A percentile compares a stretch with the other conserved stretches of the same genome.
These are phyloP conservation scores for Tiaroga cobitis DNA, from an alignment of 2,797 vertebrate genomes.

Conservation along the genomic window DNA sequence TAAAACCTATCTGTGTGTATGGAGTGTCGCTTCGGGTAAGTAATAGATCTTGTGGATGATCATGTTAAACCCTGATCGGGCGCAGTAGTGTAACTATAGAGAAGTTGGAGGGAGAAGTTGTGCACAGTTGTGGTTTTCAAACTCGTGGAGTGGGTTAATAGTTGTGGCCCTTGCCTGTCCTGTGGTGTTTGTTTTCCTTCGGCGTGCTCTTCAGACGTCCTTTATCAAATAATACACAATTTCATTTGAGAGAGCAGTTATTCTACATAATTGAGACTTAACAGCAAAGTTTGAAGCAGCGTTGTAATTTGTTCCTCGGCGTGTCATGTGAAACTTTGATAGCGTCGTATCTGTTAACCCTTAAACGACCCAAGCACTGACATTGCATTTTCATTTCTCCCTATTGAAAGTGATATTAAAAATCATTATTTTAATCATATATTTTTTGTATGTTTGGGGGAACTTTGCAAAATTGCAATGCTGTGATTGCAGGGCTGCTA, in stretches of 20 bases:
- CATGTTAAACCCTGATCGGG: not conserved
- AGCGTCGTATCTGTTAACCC: not conserved
- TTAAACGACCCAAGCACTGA: not conserved
- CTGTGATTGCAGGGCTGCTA: not conserved
- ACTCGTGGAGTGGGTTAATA: not conserved
- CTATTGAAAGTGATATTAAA: not conserved
- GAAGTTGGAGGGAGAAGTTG: not conserved
- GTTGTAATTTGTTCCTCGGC: slow-evolving; percentile 6
- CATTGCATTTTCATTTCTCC: not conserved
- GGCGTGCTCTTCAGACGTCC: slow-evolving; percentile 34
- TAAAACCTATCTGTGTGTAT: slow-evolving; percentile 34
- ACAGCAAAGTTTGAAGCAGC: not conserved
- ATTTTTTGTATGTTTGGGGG: not conserved
- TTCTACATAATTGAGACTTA: not conserved
- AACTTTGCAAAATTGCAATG: not conserved
- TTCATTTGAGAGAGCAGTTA: not conserved
- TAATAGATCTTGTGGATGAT: slow-evolving; percentile 6
- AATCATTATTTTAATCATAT: not conserved
- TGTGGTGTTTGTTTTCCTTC: not conserved
- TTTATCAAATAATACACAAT: not conserved
- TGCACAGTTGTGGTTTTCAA: not conserved
- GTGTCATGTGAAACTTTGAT: slow-evolving; percentile 25
- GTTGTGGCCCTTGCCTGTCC: not conserved
- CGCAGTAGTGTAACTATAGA: not conserved
- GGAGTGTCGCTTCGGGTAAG: not conserved